Evolutionary conservation across 2,888 invertebrate species (phyloP).

Genomic region (Palloptera scutellata): DNA sequence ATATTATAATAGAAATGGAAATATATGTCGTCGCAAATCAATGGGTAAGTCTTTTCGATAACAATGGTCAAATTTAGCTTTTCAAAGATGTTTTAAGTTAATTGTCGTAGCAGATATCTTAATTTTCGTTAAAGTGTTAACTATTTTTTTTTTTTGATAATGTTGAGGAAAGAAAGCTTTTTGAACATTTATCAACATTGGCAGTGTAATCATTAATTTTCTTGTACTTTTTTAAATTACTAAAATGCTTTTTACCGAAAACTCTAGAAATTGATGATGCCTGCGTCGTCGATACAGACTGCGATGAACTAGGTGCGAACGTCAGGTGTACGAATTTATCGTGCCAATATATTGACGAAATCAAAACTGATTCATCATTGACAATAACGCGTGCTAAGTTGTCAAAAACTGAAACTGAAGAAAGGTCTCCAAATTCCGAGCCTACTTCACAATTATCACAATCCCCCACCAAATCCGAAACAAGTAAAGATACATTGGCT

Average conservation of each 20-base stretch:
- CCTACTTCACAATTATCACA: constrained; percentile 37
- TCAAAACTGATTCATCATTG: constrained; percentile 27
- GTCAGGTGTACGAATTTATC: constrained; percentile 53
- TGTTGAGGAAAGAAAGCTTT: too few relatives aligned
- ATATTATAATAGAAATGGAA: constrained; percentile 63
- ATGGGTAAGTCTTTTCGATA: constrained; percentile 51
- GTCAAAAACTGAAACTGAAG: constrained; percentile 14
- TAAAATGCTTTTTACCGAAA: not conserved
- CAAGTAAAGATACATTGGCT: constrained; percentile 29
- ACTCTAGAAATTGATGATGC: constrained; percentile 55
- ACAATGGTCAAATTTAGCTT: not conserved
- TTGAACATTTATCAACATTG: too few relatives aligned
- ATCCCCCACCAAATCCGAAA: constrained; percentile 33
- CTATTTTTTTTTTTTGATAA: constrained; percentile 4
- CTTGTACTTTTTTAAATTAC: not conserved
- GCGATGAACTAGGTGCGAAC: constrained; percentile 54
- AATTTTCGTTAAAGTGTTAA: not conserved
- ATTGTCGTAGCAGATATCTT: not conserved
- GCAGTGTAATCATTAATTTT: not conserved
- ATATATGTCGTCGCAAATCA: constrained; percentile 64
- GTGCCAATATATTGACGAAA: constrained; percentile 50
- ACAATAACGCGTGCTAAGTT: not conserved
- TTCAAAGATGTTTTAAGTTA: not conserved
- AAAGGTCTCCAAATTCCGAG: constrained; percentile 32
- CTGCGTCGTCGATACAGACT: constrained; percentile 62